Evolutionary conservation across 1,140 invertebrate species (phyloP), one percentile per base, ranked within the genome.

Genomic region (Drosophila teissieri): DNA sequence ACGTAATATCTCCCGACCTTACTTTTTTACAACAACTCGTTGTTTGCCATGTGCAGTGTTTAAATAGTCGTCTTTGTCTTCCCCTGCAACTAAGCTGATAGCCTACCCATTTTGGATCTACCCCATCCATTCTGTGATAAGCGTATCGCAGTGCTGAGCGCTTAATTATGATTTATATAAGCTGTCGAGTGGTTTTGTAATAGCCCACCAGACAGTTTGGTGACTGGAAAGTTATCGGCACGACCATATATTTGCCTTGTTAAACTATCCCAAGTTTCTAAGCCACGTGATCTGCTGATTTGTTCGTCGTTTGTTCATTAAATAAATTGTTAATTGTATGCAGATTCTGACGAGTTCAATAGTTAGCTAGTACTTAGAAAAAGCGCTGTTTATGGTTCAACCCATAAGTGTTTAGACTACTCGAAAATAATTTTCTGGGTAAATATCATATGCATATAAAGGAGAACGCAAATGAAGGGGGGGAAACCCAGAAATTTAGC

Each of bases 1-100:
- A 55, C 76, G 60, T 78, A 78, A 78, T 72, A 51, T 55, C 49
- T 78, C 67, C 76, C 49, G 76, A 77, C 76, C 76, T 78, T 78
- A 78, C 76, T 78, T 78, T 77, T 69, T 46, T 36, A 52, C n/a
- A 19, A 24, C 45, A 36, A 15, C 4, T 19, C 22, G 24, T 45
- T 77, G 45, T 61, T 57, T 73, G 57, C 19, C 40, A n/a, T 54
- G 31, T 62, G 44, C 53, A 77, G 46, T 76, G 37, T 60, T 65
- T 76, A 14, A 17, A 10, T 44, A 42, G 62, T 40, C 34, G 37
- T 49, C 61, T 56, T 68, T 53, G 17, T 24, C 6, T 48, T 51
- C 2, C 53, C 42, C 45, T 78, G 57, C 74, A 78, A 63, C 53
- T 46, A 54, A 63, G 48, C 63, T 78, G 55, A 45, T 61, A 39